These are phyloP conservation scores for Neoscelio sp. DNA, from an alignment of 2,888 invertebrate genomes.

Conservation along the genomic window DNA sequence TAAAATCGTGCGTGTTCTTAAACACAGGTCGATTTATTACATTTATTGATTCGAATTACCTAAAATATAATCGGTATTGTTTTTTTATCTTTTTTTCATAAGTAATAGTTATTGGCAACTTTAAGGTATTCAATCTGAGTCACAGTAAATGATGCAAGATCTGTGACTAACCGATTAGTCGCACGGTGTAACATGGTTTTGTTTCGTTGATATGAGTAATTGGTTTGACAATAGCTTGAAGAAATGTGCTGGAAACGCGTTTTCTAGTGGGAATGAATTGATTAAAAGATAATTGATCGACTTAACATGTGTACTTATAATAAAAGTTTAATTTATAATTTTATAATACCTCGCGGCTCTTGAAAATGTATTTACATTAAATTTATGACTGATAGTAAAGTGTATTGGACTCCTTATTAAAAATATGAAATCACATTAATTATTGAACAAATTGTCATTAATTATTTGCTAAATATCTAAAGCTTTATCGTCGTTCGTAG, in stretches of 20 bases:
- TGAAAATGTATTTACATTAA: slow-evolving; percentile 33
- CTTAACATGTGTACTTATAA: slow-evolving; percentile 37
- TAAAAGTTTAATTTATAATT: slow-evolving; percentile 45
- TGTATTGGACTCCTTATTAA: slow-evolving; percentile 7
- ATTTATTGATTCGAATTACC: no score
- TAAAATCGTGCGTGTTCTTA: no score
- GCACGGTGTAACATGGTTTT: slow-evolving; percentile 24
- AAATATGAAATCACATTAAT: slow-evolving; percentile 1
- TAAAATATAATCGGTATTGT: neutral
- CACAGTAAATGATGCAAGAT: slow-evolving; percentile 36
- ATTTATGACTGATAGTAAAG: slow-evolving; percentile 34
- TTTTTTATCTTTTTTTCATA: neutral
- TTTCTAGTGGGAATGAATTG: slow-evolving; percentile 40
- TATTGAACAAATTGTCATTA: neutral
- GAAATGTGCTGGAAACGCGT: slow-evolving; percentile 40
- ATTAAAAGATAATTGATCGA: slow-evolving; percentile 59
- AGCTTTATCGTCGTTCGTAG: no score
- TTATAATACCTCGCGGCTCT: slow-evolving; percentile 7
- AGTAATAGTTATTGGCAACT: neutral
- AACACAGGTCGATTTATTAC: neutral
- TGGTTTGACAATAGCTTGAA: slow-evolving; percentile 47
- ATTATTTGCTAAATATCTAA: no score
- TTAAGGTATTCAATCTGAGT: slow-evolving; percentile 11
- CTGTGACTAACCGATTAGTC: slow-evolving; percentile 53
- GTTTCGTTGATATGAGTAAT: slow-evolving; percentile 55